Conservation (phyloP, 2,797 vertebrate genomes). For the Antennarius maculatus region DNA sequence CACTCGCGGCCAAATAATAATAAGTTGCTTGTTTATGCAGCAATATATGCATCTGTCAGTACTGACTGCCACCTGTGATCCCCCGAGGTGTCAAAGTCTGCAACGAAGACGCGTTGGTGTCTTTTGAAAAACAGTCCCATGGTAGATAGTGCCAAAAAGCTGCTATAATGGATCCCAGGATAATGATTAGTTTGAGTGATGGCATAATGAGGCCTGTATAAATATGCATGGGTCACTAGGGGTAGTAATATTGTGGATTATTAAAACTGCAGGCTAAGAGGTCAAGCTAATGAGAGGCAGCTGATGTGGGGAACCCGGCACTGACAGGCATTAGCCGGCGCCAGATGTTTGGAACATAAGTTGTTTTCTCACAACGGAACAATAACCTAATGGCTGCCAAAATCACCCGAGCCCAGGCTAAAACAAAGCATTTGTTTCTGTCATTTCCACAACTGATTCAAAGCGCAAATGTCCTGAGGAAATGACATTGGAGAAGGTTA, state of each 20-base stretch:
- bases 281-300: conserved; percentile 71
- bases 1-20: conserved; percentile 1
- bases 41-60: conserved; percentile 31
- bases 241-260: conserved; percentile 75
- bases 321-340: conserved; percentile 42
- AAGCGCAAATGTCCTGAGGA: too few relatives aligned
- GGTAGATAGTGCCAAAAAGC: conserved; percentile 62
- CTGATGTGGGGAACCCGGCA: not conserved
- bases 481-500: not conserved
- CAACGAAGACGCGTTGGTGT: conserved; percentile 45
- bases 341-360: conserved; percentile 49
- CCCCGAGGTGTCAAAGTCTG: conserved; percentile 43
- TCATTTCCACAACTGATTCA: conserved; percentile 9
- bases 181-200: conserved; percentile 81
- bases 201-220: conserved; percentile 81
- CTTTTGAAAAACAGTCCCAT: conserved; percentile 58
- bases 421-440: conserved; percentile 8
- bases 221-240: conserved; percentile 80
- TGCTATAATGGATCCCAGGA: conserved; percentile 78
- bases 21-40: conserved; percentile 38
- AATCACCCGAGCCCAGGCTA: not conserved
- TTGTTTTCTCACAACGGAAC: conserved; percentile 36
- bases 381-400: conserved; percentile 9
- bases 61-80: conserved; percentile 53
- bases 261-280: conserved; percentile 78